Base-by-base conservation (phyloP, 2,113 vertebrate genomes). In the Acanthisitta chloris region DNA sequence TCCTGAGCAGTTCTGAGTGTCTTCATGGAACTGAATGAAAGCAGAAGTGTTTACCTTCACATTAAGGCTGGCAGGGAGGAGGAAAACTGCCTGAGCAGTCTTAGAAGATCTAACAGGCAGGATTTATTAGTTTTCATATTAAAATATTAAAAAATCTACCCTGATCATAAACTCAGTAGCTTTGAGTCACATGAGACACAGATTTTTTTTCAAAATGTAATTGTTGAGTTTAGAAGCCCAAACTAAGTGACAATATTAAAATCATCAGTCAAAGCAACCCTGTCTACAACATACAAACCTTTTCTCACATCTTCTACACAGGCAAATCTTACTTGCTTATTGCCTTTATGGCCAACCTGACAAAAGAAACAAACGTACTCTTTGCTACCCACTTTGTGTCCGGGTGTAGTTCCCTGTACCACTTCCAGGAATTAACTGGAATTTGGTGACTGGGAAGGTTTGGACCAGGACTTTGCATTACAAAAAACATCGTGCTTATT, bases 101-200 rank as follows among this genome's bases (percentile, higher is more conserved):
- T n/a, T 73, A 43, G 34, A 85, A 78, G 38, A 65, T 17, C 65
- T 73, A 90, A 81, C 64, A 74, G 51, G n/a, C 8, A 90, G n/a
- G 36, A 95, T 92, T 94, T 96, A 94, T 93, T 88, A 34, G 51
- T 88, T 96, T 95, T 94, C 86, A 92, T 95, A 93, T 33, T 71
- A 72, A 85, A 90, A 94, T 88, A 88, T 36, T 77, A 16, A 74
- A 70, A 88, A 74, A 65, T 21, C 25, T 92, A 84, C 65, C 43
- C 59, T 38, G 55, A 78, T 86, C 33, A 81, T 95, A 88, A 94
- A 92, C 51, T 88, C 71, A 12, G 52, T 52, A 48, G 28, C 48
- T 93, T 34, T 78, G 36, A 96, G 38, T 88, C 34, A 28, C 65
- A 45, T 38, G 16, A 89, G 73, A 78, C 78, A 73, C n/a, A 85